phyloP scores from a whole-genome alignment of 2,113 vertebrate genomes.

The Cercocebus atys region DNA sequence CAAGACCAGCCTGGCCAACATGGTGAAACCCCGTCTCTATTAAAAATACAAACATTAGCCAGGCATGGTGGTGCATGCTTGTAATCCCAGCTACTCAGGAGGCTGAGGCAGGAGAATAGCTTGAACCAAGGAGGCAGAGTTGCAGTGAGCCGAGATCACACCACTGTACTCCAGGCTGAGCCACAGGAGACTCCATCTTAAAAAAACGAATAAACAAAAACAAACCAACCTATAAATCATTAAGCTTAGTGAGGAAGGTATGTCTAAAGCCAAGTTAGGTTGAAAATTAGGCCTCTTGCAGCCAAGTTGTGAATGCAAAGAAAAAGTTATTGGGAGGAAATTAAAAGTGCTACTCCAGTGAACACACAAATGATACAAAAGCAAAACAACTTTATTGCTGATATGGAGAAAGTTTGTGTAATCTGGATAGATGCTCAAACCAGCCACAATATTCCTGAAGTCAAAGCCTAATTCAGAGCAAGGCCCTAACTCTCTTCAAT shows the following conservation, averaged over 20 bases:
- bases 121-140: too few relatives aligned
- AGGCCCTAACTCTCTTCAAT: background rate
- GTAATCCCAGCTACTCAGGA: too few relatives aligned
- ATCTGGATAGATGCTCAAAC: background rate
- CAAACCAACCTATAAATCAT: background rate
- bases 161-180: too few relatives aligned
- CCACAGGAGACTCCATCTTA: too few relatives aligned
- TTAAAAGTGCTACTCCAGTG: background rate
- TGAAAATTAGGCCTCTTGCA: background rate
- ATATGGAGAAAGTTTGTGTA: background rate
- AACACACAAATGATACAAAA: background rate
- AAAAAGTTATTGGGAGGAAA: background rate
- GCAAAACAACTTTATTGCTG: background rate
- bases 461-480: background rate
- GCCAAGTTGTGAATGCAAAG: background rate
- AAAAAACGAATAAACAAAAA: too few relatives aligned
- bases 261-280: background rate
- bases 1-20: too few relatives aligned
- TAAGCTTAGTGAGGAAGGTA: background rate
- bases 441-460: background rate
- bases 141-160: too few relatives aligned
- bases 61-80: too few relatives aligned
- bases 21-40: too few relatives aligned
- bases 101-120: too few relatives aligned
- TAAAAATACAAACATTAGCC: too few relatives aligned